A percentile compares a stretch with the other conserved stretches of the same genome.
phyloP scores from a whole-genome alignment of 2,888 invertebrate species.

The Hipparchia semele region DNA sequence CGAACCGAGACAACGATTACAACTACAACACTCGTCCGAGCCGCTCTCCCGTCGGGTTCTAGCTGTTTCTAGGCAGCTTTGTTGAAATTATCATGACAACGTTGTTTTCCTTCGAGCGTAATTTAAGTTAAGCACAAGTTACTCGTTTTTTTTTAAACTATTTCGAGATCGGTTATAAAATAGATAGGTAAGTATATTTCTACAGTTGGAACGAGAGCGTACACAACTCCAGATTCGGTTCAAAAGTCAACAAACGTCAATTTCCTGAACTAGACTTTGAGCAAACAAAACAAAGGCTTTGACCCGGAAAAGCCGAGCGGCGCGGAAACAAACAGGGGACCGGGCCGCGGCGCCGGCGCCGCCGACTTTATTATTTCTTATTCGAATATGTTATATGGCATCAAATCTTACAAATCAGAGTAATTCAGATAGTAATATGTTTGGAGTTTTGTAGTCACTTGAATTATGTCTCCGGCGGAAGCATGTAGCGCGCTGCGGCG shows the following conservation, averaged over 20 bases:
- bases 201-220: neutral
- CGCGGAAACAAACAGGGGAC: slow-evolving; percentile 61
- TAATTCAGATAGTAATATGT: too few species aligned
- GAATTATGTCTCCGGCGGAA: too few species aligned
- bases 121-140: too few species aligned
- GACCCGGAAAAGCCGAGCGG: slow-evolving; percentile 62
- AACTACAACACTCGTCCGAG: too few species aligned
- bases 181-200: neutral
- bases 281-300: slow-evolving; percentile 48
- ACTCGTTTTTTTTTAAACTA: neutral
- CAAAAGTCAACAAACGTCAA: slow-evolving; percentile 33
- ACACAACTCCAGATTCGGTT: slow-evolving; percentile 17
- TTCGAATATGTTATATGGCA: neutral
- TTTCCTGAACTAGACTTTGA: slow-evolving; percentile 43
- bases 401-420: too few species aligned
- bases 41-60: too few species aligned
- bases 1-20: too few species aligned
- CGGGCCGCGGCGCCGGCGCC: slow-evolving; percentile 49
- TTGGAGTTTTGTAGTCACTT: too few species aligned
- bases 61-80: too few species aligned
- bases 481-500: too few species aligned
- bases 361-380: neutral
- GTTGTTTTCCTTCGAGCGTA: too few species aligned
- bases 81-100: too few species aligned
- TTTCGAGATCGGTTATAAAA: neutral